Evolutionary conservation across 2,797 vertebrate species (phyloP).

Genomic region (Cyprinodon diabolis): DNA sequence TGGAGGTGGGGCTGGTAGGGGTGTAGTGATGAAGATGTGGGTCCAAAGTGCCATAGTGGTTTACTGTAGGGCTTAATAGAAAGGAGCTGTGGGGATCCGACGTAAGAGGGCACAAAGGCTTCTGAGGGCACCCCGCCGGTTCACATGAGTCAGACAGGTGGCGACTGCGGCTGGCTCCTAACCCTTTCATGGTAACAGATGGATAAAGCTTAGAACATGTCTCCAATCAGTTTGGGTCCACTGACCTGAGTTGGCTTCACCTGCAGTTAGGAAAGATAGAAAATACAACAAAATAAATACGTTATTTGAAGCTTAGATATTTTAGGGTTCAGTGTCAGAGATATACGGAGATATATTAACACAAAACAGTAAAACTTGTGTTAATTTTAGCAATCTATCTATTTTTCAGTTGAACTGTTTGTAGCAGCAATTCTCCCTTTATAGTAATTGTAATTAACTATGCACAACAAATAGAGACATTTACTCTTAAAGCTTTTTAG

Average conservation of each 20-base stretch:
- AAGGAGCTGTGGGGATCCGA: conserved; percentile 89
- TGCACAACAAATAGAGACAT: conserved; percentile 23
- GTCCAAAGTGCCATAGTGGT: conserved; percentile 90
- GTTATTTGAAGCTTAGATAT: neutral
- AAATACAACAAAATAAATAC: conserved; percentile 7
- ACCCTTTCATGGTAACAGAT: conserved; percentile 91
- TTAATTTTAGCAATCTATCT: conserved; percentile 4
- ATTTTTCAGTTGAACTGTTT: conserved; percentile 15
- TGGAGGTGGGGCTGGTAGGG: conserved; percentile 78
- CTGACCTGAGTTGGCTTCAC: conserved; percentile 66
- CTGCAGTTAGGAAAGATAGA: conserved; percentile 55
- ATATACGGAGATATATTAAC: neutral
- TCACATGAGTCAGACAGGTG: conserved; percentile 96
- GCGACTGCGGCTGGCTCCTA: conserved; percentile 94
- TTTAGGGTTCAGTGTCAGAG: neutral
- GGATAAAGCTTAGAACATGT: conserved; percentile 79
- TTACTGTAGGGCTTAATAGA: conserved; percentile 88
- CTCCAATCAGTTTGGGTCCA: conserved; percentile 56
- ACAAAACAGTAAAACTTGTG: conserved; percentile 4
- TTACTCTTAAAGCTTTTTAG: conserved; percentile 42
- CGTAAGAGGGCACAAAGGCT: conserved; percentile 85
- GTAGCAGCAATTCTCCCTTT: conserved; percentile 21
- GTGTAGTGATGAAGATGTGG: conserved; percentile 81
- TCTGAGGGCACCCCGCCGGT: conserved; percentile 87
- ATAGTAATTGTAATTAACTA: conserved; percentile 31